Evolutionary conservation across 1,140 invertebrate species (phyloP).

Genomic region (Scaptomyza montana): DNA sequence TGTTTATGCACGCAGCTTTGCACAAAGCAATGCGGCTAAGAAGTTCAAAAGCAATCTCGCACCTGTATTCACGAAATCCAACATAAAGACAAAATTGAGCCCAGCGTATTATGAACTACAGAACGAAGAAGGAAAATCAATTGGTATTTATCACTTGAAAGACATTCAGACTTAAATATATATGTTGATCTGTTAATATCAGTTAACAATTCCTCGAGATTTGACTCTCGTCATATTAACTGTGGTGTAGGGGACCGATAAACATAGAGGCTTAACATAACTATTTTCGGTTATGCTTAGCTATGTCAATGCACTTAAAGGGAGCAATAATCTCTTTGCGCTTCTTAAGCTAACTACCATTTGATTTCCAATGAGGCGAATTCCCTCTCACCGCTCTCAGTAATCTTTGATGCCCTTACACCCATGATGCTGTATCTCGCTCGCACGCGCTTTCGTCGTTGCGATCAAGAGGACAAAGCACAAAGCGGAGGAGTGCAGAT

Average conservation of each 20-base stretch:
- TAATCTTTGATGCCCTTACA: too few species aligned
- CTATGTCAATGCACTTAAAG: too few species aligned
- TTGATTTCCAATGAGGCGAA: too few species aligned
- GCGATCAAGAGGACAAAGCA: too few species aligned
- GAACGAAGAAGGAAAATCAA: not conserved
- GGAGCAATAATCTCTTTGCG: too few species aligned
- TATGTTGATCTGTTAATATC: not conserved
- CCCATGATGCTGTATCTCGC: too few species aligned
- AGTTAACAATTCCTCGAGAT: slow-evolving; percentile 8
- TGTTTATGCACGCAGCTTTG: slow-evolving; percentile 19
- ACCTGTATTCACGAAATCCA: slow-evolving; percentile 2
- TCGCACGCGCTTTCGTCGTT: too few species aligned
- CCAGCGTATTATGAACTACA: slow-evolving; percentile 15
- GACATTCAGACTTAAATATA: slow-evolving; percentile 13
- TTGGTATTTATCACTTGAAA: slow-evolving; percentile 26
- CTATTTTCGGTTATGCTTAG: too few species aligned
- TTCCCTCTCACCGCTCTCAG: too few species aligned
- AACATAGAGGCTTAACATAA: too few species aligned
- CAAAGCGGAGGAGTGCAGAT: too few species aligned
- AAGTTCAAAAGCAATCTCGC: slow-evolving; percentile 13
- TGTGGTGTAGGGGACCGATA: not conserved
- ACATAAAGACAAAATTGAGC: slow-evolving; percentile 2
- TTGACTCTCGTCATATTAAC: slow-evolving; percentile 2
- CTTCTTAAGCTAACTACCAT: too few species aligned
- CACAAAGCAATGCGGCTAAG: slow-evolving; percentile 15